These are phyloP conservation scores for Eulithis testata DNA, from an alignment of 2,888 invertebrate species.

Conservation along the genomic window DNA sequence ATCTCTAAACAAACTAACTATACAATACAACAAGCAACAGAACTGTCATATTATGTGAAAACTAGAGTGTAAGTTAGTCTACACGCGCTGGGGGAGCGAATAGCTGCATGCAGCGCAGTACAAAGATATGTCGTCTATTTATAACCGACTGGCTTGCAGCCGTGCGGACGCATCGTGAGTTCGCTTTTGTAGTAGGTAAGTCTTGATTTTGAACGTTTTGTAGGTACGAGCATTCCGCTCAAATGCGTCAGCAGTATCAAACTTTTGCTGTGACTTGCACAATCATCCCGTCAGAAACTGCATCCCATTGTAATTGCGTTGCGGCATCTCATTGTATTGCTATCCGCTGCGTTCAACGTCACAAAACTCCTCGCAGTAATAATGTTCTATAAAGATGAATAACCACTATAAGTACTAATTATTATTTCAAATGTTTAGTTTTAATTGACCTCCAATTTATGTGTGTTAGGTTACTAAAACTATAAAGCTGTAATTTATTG, in stretches of 20 bases:
- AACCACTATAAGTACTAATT: too few species aligned
- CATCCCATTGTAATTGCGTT: conserved; percentile 15
- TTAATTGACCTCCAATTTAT: too few species aligned
- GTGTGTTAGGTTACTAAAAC: too few species aligned
- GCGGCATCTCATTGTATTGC: conserved; percentile 25
- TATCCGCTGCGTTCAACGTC: conserved; percentile 14
- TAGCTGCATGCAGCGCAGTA: conserved; percentile 54
- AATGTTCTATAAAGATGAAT: not conserved
- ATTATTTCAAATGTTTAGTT: too few species aligned
- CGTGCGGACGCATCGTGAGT: conserved; percentile 64
- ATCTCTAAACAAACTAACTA: too few species aligned
- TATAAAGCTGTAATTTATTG: too few species aligned
- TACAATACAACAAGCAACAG: too few species aligned
- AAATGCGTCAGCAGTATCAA: conserved; percentile 40
- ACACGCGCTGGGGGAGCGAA: conserved; percentile 77
- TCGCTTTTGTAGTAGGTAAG: conserved; percentile 64
- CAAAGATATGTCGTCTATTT: conserved; percentile 80
- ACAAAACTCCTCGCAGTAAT: conserved; percentile 11
- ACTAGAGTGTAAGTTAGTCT: conserved; percentile 59
- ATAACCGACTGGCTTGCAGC: conserved; percentile 73
- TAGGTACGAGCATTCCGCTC: conserved; percentile 43
- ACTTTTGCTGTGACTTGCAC: conserved; percentile 43
- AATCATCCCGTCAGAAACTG: conserved; percentile 34
- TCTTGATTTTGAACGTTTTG: conserved; percentile 67
- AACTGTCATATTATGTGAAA: not conserved